A percentile compares a stretch with the other conserved stretches of the same genome.
These are phyloP conservation scores for Sitophilus oryzae DNA, from an alignment of 1,140 invertebrate genomes.

Conservation along the genomic window DNA sequence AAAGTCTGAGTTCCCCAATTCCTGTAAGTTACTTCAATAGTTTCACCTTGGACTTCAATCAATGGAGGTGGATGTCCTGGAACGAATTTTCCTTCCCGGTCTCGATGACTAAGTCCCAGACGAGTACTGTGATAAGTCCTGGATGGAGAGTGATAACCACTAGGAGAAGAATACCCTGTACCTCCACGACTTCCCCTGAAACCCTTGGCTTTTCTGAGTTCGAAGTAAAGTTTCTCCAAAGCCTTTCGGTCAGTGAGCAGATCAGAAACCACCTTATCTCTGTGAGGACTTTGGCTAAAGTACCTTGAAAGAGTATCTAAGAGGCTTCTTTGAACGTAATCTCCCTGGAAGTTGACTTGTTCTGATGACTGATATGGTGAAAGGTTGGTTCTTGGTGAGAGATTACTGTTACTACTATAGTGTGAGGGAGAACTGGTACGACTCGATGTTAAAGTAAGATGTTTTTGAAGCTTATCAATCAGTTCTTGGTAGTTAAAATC, in stretches of 20 bases:
- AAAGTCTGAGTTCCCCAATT: slow-evolving; percentile 58
- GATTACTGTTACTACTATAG: not conserved
- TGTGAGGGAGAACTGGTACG: not conserved
- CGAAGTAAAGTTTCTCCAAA: slow-evolving; percentile 65
- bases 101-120: slow-evolving; percentile 34
- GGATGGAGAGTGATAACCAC: slow-evolving; percentile 13
- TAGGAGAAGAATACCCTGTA: slow-evolving; percentile 23
- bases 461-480: slow-evolving; percentile 57
- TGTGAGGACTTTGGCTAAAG: slow-evolving; percentile 57
- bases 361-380: slow-evolving; percentile 9
- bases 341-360: slow-evolving; percentile 45
- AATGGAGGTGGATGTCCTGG: slow-evolving; percentile 52
- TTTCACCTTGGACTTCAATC: slow-evolving; percentile 60
- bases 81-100: slow-evolving; percentile 29
- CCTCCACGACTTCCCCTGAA: slow-evolving; percentile 52
- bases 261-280: slow-evolving; percentile 63
- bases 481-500: slow-evolving; percentile 58
- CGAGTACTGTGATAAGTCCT: slow-evolving; percentile 16
- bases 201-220: slow-evolving; percentile 61
- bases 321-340: slow-evolving; percentile 56
- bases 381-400: slow-evolving; percentile 24
- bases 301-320: slow-evolving; percentile 61
- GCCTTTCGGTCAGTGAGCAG: slow-evolving; percentile 64
- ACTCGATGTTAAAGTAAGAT: slow-evolving; percentile 49
- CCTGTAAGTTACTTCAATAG: slow-evolving; percentile 46